Evolutionary conservation across 2,797 vertebrate genomes (phyloP), one percentile per base, ranked within the genome.

Genomic region (Chloroceryle amazona): DNA sequence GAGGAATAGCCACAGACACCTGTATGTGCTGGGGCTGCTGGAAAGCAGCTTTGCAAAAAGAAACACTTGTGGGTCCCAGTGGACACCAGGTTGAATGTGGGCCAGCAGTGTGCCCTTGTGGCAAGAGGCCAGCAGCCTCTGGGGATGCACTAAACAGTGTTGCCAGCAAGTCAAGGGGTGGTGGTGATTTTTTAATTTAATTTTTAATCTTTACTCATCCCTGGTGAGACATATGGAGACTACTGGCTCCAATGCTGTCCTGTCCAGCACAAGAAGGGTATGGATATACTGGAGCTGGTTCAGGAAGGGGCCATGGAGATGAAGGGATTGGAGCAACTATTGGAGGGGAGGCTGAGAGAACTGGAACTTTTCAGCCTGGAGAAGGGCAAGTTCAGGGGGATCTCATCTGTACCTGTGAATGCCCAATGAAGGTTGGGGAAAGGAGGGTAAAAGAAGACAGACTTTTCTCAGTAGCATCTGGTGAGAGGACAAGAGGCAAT

Each of bases 31-130:
- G 42, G 28, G 33, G 19, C 29, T n/a, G 25, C 28, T 88, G 60
- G 51, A 65, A 37, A 68, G 49, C 14, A 12, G 7, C 41, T 80
- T 55, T 66, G 60, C 7, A 37, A 33, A 44, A 76, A 57, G 26
- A 29, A 11, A 1, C 14, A 10, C 7, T 16, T 35, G 23, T 4
- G 6, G 21, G 28, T 65, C 28, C 46, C 55, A 28, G 23, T 33
- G 42, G n/a, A 21, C 23, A 6, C 13, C 6, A 31, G 35, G 70
- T 2, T 37, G 51, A n/a, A 3, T 2, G 0, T 4, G 29, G 75
- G 31, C 28, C 37, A 49, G 33, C 17, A 20, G 5, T 2, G 51
- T 83, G 70, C 20, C 57, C 13, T 80, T 23, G 3, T 63, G 49
- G 70, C 61, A 84, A 5, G 52, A 29, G 37, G 44, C 47, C 35